Evolutionary conservation across 2,113 vertebrate genomes (phyloP), one percentile per base, ranked within the genome.

Genomic region (Ictalurus furcatus): DNA sequence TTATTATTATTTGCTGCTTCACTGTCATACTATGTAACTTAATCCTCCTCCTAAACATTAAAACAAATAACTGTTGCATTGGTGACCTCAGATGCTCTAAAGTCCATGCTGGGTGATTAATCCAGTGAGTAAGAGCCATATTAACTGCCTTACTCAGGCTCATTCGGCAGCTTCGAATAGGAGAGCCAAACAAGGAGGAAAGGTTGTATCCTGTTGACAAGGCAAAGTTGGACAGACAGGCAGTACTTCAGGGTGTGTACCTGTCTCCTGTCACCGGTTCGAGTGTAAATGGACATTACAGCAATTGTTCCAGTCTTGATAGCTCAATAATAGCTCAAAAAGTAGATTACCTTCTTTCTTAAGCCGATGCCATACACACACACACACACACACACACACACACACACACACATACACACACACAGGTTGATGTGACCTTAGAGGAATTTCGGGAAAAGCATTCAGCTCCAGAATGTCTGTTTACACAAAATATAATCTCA

Each of bases 171-270:
- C 59, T 86, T 85, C 65, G 69, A 52, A 13, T 16, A 65, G 84
- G 19, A 30, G 8, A 54, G 87, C 87, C 82, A 34, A 69, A 85
- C 48, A n/a, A 87, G 82, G 85, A 90, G 90, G 91, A 92, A 92
- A 92, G 85, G 85, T 89, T 89, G 90, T 85, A 90, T 93, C 91
- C 92, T 93, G 92, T 93, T 93, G 89, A 91, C 89, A 67, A 87
- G 87, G 84, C 86, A 84, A 78, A 48, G 84, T 52, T 25, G 80
- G 34, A 89, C 71, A 84, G 59, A 85, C 81, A 86, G 40, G 83
- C 83, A 59, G 37, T 89, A 65, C 69, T 78, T 84, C 88, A 80
- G 92, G 92, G 91, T 87, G 87, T 87, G 89, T 87, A 84, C 79
- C 48, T 84, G 85, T 84, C 81, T 89, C 48, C 85, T 73, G 40